Evolutionary conservation across 2,888 invertebrate genomes (phyloP).

Genomic region (Auanema sp.): DNA sequence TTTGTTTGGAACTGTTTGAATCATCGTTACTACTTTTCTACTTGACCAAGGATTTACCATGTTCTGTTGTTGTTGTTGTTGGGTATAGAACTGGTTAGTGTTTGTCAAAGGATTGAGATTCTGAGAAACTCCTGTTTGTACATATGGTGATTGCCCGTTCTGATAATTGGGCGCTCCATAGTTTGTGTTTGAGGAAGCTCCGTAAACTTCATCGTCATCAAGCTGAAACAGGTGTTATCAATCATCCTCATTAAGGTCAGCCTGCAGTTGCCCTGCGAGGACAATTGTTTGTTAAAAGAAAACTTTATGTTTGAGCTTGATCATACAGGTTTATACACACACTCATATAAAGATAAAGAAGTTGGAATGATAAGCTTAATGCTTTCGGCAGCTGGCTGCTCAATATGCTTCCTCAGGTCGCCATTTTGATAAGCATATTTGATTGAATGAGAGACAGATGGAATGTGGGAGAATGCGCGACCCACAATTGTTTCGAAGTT

Average conservation of each 20-base stretch:
- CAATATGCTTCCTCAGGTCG: constrained; percentile 7
- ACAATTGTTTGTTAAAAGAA: too few species aligned
- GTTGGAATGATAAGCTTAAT: too few species aligned
- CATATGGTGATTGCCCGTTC: constrained; percentile 15
- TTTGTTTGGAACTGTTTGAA: constrained; percentile 20
- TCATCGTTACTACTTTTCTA: neutral
- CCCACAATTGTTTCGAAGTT: constrained; percentile 4
- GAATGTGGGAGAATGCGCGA: constrained; percentile 12
- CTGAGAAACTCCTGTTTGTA: constrained; percentile 18
- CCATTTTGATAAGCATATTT: constrained; percentile 4
- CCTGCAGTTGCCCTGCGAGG: too few species aligned
- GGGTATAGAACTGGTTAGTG: neutral
- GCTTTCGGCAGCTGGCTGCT: constrained; percentile 1
- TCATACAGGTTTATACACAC: too few species aligned
- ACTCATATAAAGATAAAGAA: too few species aligned
- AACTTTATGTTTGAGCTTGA: too few species aligned
- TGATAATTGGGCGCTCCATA: constrained; percentile 37
- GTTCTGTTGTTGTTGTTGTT: constrained; percentile 8
- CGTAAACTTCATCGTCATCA: constrained; percentile 50
- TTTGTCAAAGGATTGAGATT: constrained; percentile 32
- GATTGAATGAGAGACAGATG: constrained; percentile 17
- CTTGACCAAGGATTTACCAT: neutral
- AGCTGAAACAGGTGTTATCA: constrained; percentile 33
- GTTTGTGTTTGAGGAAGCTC: constrained; percentile 30
- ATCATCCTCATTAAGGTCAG: neutral